Conservation (phyloP, 1,140 invertebrate species). For the Thereuonema tuberculata region DNA sequence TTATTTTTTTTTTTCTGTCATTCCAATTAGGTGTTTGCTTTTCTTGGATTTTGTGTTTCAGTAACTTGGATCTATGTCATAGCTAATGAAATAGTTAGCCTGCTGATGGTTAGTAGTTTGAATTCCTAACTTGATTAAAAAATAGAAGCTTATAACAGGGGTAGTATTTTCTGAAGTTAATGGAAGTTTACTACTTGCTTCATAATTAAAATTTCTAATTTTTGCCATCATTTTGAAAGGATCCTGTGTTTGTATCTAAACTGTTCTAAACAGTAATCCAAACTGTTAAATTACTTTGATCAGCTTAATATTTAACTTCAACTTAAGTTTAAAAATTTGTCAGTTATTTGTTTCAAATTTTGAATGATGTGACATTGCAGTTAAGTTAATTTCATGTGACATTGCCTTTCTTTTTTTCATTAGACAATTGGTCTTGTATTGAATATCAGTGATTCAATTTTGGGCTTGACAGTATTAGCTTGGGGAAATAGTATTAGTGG, state of each 20-base stretch:
- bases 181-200: no score
- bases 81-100: conserved; percentile 49
- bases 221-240: not conserved
- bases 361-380: no score
- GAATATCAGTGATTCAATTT: conserved; percentile 45
- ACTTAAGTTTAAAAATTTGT: no score
- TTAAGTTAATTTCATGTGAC: no score
- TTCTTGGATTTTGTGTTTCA: conserved; percentile 46
- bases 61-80: conserved; percentile 50
- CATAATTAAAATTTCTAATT: not conserved
- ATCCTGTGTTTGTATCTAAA: not conserved
- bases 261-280: no score
- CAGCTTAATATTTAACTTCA: no score
- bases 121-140: not conserved
- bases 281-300: no score
- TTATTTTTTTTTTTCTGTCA: not conserved
- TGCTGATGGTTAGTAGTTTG: conserved; percentile 29
- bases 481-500: conserved; percentile 57
- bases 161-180: no score
- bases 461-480: conserved; percentile 54
- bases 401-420: not conserved
- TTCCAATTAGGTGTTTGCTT: conserved; percentile 39
- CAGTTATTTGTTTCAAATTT: no score
- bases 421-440: conserved; percentile 44
- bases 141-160: no score